Conservation (phyloP, 2,113 vertebrate species). For the Chaetops frenatus region DNA sequence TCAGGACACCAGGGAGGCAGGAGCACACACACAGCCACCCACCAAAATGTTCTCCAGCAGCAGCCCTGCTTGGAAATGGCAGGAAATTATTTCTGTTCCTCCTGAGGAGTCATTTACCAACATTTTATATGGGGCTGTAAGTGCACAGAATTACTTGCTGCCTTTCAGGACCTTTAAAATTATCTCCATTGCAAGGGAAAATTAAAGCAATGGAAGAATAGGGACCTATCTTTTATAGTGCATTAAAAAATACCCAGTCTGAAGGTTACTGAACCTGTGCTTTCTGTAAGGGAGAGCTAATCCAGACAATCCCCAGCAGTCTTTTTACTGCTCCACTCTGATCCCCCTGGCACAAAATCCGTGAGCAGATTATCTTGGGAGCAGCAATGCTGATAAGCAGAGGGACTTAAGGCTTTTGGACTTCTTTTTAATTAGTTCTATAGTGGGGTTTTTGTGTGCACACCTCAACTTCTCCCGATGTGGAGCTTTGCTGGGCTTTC, state of each 20-base stretch:
- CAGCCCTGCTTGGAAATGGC: background rate
- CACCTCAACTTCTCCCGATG: background rate
- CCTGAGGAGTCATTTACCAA: conserved; percentile 11
- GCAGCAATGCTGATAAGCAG: conserved; percentile 50
- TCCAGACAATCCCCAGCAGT: conserved; percentile 52
- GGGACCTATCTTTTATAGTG: conserved; percentile 19
- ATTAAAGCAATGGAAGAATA: conserved; percentile 48
- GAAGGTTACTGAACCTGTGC: conserved; percentile 54
- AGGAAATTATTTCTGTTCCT: background rate
- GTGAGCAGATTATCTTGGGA: conserved; percentile 60
- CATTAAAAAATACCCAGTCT: conserved; percentile 12
- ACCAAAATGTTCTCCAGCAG: background rate
- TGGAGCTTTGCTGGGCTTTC: background rate
- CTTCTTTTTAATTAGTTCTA: conserved; percentile 59
- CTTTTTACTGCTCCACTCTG: conserved; percentile 49
- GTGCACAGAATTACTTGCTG: conserved; percentile 3
- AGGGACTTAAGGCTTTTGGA: conserved; percentile 30
- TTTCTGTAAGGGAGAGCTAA: conserved; percentile 60
- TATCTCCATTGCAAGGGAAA: conserved; percentile 1
- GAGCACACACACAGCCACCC: background rate
- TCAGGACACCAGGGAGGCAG: background rate
- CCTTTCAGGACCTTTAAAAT: conserved; percentile 51
- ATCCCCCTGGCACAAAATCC: conserved; percentile 56
- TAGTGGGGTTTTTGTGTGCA: background rate
- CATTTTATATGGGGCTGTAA: conserved; percentile 14